Evolutionary conservation across 2,113 vertebrate genomes (phyloP), one percentile per base, ranked within the genome.

Genomic region (Ondatra zibethicus): DNA sequence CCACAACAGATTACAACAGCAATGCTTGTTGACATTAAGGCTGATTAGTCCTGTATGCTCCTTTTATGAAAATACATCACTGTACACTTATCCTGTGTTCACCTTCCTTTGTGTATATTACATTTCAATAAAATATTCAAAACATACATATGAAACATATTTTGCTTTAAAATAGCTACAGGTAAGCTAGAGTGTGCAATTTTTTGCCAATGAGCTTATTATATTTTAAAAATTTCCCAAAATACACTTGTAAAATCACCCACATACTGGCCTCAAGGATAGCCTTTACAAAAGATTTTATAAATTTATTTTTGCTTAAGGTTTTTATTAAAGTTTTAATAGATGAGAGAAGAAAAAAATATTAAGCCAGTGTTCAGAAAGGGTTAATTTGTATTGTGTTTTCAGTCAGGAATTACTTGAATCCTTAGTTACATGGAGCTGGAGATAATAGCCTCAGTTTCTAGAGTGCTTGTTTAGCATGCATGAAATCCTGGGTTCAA

Each of bases 31-130:
- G 77, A 87, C 39, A 50, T 77, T 23, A 47, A 45, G 61, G 17
- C 36, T 85, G 27, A 76, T 89, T 89, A 27, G 29, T 63, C 16
- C 29, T 23, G 47, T 78, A 52, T 78, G 29, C 65, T 82, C 45
- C 47, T 25, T 88, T 91, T 93, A 66, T 70, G 52, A 88, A 81
- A 95, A 92, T 61, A 55, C 8, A 91, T 73, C 50, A 94, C 50
- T 36, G 5, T 45, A 47, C 13, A 58, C 7, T 94, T 73, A 92
- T 6, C 36, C 27, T 91, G 17, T 89, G 52, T 42, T 92, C 45
- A 65, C 14, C 58, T 93, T 93, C 86, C 77, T 55, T 63, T 61
- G 58, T 70, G 39, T 58, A 65, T 85, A 61, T 84, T 55, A 75
- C 19, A 31, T 33, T 42, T 90, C 58, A 78, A 52, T 50, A 90